Conservation (phyloP, 2,888 invertebrate species). For the Sphaeridia pumilis region DNA sequence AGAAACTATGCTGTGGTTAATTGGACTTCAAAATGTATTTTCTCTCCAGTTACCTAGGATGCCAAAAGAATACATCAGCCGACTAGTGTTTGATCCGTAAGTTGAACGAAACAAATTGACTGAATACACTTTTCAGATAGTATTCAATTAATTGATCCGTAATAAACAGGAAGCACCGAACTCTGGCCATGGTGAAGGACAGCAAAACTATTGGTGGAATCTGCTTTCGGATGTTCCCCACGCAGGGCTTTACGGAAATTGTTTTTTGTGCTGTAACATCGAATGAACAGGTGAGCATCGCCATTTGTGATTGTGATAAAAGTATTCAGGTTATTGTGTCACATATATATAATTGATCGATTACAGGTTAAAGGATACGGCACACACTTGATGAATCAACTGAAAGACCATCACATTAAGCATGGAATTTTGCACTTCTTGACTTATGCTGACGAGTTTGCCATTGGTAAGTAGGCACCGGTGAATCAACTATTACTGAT, state of each 20-base stretch:
- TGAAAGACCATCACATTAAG: conserved; percentile 91
- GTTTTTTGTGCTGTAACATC: conserved; percentile 96
- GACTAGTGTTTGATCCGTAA: conserved; percentile 86
- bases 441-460: conserved; percentile 94
- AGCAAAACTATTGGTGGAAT: conserved; percentile 92
- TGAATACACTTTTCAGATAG: too few relatives aligned
- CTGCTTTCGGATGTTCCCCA: conserved; percentile 87
- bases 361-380: conserved; percentile 77
- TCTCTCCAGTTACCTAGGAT: conserved; percentile 91
- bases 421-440: conserved; percentile 84
- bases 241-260: conserved; percentile 94
- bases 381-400: conserved; percentile 96
- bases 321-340: too few relatives aligned
- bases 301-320: too few relatives aligned
- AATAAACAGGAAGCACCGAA: conserved; percentile 73
- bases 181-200: conserved; percentile 78
- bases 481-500: too few relatives aligned
- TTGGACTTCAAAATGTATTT: conserved; percentile 87
- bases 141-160: too few relatives aligned
- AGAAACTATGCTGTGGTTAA: conserved; percentile 85
- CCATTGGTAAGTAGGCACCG: conserved; percentile 81
- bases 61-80: conserved; percentile 94
- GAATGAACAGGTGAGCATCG: conserved; percentile 80
- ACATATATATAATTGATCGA: too few relatives aligned
- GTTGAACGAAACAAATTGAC: too few relatives aligned